Evolutionary conservation across 2,888 invertebrate genomes (phyloP).

Genomic region (Caenorhabditis sulstoni): DNA sequence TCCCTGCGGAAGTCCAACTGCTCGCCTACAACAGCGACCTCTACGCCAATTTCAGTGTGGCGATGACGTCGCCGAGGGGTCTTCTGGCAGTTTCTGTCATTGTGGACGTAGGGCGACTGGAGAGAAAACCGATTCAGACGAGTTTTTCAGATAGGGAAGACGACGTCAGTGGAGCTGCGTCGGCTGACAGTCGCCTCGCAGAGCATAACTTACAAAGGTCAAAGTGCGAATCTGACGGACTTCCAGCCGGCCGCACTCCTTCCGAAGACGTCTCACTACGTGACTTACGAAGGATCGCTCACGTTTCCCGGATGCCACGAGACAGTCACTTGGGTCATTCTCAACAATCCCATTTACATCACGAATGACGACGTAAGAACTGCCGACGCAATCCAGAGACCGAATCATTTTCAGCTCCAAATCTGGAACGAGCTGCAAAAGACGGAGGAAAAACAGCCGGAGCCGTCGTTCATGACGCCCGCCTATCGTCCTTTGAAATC

Average conservation of each 20-base stretch:
- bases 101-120: slow-evolving; percentile 86
- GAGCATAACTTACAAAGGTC: slow-evolving; percentile 88
- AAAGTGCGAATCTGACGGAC: slow-evolving; percentile 90
- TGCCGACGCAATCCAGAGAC: not conserved
- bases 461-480: slow-evolving; percentile 84
- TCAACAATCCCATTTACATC: slow-evolving; percentile 97
- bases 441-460: slow-evolving; percentile 72
- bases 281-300: slow-evolving; percentile 85
- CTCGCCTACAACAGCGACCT: slow-evolving; percentile 98
- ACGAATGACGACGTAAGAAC: slow-evolving; percentile 91
- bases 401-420: slow-evolving; percentile 71
- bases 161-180: slow-evolving; percentile 92
- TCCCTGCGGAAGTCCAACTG: slow-evolving; percentile 98
- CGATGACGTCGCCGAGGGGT: slow-evolving; percentile 93
- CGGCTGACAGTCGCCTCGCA: slow-evolving; percentile 93
- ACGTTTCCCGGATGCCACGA: slow-evolving; percentile 89
- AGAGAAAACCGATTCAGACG: not conserved
- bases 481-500: slow-evolving; percentile 92
- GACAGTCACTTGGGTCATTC: slow-evolving; percentile 98
- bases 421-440: slow-evolving; percentile 79
- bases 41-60: slow-evolving; percentile 96
- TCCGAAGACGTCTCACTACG: slow-evolving; percentile 93
- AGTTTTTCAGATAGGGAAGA: slow-evolving; percentile 89
- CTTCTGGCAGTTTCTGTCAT: slow-evolving; percentile 94
- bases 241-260: slow-evolving; percentile 90